These are phyloP conservation scores for Oophaga pumilio DNA, from an alignment of 2,113 vertebrate species.

Conservation along the genomic window DNA sequence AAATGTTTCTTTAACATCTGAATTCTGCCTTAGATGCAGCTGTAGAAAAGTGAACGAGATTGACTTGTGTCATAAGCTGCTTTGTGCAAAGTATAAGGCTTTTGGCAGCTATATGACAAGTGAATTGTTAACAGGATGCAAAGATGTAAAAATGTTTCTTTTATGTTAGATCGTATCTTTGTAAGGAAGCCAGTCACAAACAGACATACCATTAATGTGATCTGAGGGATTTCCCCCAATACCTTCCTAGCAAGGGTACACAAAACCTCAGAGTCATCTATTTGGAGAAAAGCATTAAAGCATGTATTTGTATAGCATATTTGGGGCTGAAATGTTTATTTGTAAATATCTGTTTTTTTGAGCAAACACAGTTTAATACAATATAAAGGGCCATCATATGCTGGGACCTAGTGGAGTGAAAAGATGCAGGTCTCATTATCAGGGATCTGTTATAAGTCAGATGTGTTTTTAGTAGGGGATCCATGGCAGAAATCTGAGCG, in stretches of 20 bases:
- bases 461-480: too few species aligned
- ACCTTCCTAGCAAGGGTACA: not conserved
- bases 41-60: not conserved
- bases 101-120: not conserved
- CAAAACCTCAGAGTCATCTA: not conserved
- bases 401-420: too few species aligned
- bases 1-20: too few species aligned
- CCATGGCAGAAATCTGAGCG: too few species aligned
- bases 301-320: not conserved
- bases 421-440: too few species aligned
- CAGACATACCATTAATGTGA: not conserved
- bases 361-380: too few species aligned
- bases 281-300: not conserved
- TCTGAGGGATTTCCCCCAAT: conserved; percentile 40
- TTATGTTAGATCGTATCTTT: conserved; percentile 39
- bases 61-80: not conserved
- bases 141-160: conserved; percentile 31
- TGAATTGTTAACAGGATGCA: conserved; percentile 45
- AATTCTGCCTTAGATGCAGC: too few species aligned
- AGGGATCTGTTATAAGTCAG: too few species aligned
- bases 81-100: not conserved
- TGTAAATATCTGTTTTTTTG: not conserved
- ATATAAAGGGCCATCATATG: too few species aligned
- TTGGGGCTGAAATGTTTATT: not conserved
- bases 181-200: conserved; percentile 23